These are phyloP conservation scores for Dicyema japonicum DNA, from an alignment of 1,140 invertebrate genomes.

Conservation along the genomic window DNA sequence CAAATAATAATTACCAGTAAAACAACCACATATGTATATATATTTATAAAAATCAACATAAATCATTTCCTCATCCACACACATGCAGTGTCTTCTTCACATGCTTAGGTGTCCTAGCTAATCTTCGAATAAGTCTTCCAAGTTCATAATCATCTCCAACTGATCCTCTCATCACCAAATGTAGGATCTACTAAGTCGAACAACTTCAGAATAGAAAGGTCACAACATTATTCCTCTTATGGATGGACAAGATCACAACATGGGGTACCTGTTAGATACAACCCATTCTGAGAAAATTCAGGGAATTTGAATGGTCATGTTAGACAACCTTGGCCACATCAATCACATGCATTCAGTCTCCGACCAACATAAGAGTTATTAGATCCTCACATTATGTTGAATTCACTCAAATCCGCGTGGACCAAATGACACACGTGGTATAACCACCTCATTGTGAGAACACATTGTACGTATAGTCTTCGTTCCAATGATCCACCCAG, in stretches of 20 bases:
- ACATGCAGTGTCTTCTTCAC: too few species aligned
- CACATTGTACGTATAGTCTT: conserved; percentile 47
- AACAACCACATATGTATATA: too few species aligned
- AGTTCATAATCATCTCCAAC: conserved; percentile 21
- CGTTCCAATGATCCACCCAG: conserved; percentile 19
- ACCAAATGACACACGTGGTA: conserved; percentile 67
- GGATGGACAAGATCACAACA: conserved; percentile 31
- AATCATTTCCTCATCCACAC: too few species aligned
- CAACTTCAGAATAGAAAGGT: conserved; percentile 54
- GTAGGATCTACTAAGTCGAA: conserved; percentile 75
- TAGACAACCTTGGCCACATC: conserved; percentile 86
- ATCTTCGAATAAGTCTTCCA: conserved; percentile 35
- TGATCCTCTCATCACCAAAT: conserved; percentile 39
- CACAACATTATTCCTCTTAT: conserved; percentile 48
- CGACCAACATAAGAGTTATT: too few species aligned
- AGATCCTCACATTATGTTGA: conserved; percentile 46
- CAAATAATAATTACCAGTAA: too few species aligned
- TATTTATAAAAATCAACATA: too few species aligned
- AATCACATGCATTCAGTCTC: conserved; percentile 51
- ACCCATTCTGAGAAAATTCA: conserved; percentile 70
- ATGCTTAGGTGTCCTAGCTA: too few species aligned
- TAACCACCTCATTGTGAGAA: conserved; percentile 57
- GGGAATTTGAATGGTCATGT: conserved; percentile 69
- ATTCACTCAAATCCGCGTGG: conserved; percentile 85
- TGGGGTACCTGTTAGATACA: conserved; percentile 37